Percentiles rank a stretch among this genome's conserved stretches.
Conservation (phyloP, 2,113 vertebrate genomes). For the Sminthopsis crassicaudata region DNA sequence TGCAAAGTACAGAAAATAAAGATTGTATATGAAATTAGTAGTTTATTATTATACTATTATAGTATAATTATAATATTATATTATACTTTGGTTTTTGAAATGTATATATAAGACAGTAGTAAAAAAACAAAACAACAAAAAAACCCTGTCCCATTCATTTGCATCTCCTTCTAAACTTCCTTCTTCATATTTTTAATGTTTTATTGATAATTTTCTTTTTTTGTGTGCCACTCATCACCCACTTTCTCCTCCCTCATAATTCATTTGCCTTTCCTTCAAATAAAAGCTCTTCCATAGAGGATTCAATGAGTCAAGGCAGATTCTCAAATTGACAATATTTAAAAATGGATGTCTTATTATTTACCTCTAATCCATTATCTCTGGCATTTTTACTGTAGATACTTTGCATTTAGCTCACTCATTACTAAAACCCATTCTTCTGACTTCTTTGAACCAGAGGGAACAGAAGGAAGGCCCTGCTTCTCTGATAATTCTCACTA, state of each 20-base stretch:
- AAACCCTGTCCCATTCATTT: background rate
- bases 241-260: background rate
- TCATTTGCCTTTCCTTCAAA: background rate
- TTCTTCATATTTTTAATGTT: background rate
- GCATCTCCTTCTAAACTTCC: background rate
- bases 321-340: rapidly evolving
- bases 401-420: background rate
- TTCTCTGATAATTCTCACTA: background rate
- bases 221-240: background rate
- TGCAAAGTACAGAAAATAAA: background rate
- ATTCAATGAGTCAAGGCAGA: rapidly evolving
- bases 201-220: background rate
- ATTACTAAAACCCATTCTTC: background rate
- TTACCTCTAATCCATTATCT: rapidly evolving
- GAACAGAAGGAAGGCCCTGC: background rate
- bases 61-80: too few relatives aligned
- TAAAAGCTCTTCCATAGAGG: background rate
- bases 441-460: background rate
- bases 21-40: background rate
- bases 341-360: background rate
- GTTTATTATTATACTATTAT: too few relatives aligned
- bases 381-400: background rate
- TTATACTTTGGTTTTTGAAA: background rate
- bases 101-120: background rate
- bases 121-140: background rate